Conservation (phyloP, 2,888 invertebrate genomes). For the Cartodere bifasciata region DNA sequence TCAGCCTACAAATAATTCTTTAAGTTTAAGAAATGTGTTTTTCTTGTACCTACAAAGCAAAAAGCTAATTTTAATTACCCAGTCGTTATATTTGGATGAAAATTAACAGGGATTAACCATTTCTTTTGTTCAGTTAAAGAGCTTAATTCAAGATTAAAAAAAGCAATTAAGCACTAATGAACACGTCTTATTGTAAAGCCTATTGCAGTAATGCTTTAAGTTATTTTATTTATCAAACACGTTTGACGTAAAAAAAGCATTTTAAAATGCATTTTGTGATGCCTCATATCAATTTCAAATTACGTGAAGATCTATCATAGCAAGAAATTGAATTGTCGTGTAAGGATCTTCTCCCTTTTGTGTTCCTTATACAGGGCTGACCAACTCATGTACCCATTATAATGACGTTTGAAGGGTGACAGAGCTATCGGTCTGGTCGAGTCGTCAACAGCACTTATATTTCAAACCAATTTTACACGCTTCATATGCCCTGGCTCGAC, state of each 20-base stretch:
- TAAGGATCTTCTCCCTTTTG: conserved; percentile 29
- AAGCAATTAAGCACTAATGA: neutral
- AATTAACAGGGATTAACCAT: conserved; percentile 21
- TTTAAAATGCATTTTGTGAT: conserved; percentile 25
- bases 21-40: conserved; percentile 17
- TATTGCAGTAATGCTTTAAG: conserved; percentile 6
- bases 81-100: conserved; percentile 16
- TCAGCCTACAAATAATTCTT: conserved; percentile 18
- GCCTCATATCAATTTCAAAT: conserved; percentile 35
- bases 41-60: conserved; percentile 15
- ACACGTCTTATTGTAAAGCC: too few species aligned
- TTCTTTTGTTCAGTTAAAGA: conserved; percentile 14
- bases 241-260: conserved; percentile 22
- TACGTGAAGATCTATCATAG: conserved; percentile 33
- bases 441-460: conserved; percentile 31
- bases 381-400: conserved; percentile 29
- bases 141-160: conserved; percentile 7
- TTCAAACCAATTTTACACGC: conserved; percentile 34
- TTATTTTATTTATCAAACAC: conserved; percentile 7
- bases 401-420: conserved; percentile 32
- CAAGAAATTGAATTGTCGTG: conserved; percentile 35
- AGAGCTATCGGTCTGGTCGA: conserved; percentile 30
- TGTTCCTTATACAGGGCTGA: conserved; percentile 31
- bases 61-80: conserved; percentile 19
- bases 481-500: conserved; percentile 27